Conservation (phyloP, 2,797 vertebrate species). For the Zalophus californianus region DNA sequence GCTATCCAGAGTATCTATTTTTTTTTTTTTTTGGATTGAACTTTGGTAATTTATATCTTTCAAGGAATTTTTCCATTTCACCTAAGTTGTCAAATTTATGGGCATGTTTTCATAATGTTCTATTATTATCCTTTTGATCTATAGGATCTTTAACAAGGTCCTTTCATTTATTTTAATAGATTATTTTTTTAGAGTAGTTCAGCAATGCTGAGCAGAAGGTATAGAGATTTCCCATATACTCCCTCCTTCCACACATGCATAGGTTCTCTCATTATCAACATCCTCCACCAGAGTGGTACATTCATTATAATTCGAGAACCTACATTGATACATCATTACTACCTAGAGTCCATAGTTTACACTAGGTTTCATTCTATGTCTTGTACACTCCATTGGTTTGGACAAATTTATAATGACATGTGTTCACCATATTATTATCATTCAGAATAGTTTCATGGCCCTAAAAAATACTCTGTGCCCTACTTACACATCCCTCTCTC, state of each 20-base stretch:
- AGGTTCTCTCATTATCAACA: not conserved
- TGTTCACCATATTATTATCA: not conserved
- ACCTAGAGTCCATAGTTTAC: not conserved
- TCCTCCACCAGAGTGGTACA: not conserved
- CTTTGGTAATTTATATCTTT: not conserved
- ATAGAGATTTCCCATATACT: not conserved
- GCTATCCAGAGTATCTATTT: not conserved
- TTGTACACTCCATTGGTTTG: not conserved
- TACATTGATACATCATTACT: not conserved
- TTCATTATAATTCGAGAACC: not conserved
- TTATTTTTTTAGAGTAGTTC: not conserved
- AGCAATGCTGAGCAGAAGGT: not conserved
- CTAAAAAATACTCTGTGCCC: not conserved
- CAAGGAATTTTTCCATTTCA: constrained; percentile 15
- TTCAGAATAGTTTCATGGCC: not conserved
- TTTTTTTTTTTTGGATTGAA: constrained; percentile 23
- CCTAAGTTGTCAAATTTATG: constrained; percentile 1
- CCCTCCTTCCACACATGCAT: not conserved
- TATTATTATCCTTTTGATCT: constrained; percentile 15
- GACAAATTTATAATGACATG: not conserved
- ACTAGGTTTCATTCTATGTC: not conserved
- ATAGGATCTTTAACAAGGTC: not conserved
- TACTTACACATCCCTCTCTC: not conserved
- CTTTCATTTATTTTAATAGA: not conserved
- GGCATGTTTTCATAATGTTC: not conserved